Evolutionary conservation across 2,888 invertebrate species (phyloP), one percentile per base, ranked within the genome.

Genomic region (Nephrotoma flavescens): DNA sequence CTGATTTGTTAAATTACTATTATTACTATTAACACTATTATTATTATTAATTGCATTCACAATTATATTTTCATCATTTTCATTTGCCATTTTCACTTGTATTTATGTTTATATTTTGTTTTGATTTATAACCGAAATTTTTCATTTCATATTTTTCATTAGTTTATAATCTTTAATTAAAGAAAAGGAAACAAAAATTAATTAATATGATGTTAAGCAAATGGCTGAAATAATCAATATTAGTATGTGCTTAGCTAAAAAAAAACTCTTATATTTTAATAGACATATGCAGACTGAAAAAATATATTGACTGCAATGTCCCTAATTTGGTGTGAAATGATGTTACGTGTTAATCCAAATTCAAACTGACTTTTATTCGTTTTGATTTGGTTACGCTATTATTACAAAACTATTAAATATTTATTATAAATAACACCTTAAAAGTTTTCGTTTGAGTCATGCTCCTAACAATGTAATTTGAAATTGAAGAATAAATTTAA

Each of bases 11-110:
- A 41, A 57, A 57, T 52, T 86, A 57, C 41, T 42, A 57, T 41
- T 86, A 31, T 15, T 57, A 41, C n/a, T 57, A 57, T 57, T 57
- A 52, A 47, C 47, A 47, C 31, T 86, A 86, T 86, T 86, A 86
- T 86, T 86, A 86, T 86, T 86, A 45, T 41, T 45, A 71, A 71
- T 71, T 71, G 71, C 71, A 47, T 86, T 86, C 7, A 86, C 86
- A 47, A 44, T 57, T 41, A 52, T 86, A 41, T 52, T 86, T 86
- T 86, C 86, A 86, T 86, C 86, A 86, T 44, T 86, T 86, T 86
- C 86, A 86, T 42, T 52, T 57, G 86, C 86, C 86, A 86, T 86
- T 86, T 44, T 86, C 31, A 45, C 47, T 47, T 86, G 7, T 85
- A 44, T 85, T 85, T 19, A 19, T 44, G 15, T 19, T 85, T 45